phyloP scores from a whole-genome alignment of 1,140 invertebrate species.

The Pogonus chalceus region DNA sequence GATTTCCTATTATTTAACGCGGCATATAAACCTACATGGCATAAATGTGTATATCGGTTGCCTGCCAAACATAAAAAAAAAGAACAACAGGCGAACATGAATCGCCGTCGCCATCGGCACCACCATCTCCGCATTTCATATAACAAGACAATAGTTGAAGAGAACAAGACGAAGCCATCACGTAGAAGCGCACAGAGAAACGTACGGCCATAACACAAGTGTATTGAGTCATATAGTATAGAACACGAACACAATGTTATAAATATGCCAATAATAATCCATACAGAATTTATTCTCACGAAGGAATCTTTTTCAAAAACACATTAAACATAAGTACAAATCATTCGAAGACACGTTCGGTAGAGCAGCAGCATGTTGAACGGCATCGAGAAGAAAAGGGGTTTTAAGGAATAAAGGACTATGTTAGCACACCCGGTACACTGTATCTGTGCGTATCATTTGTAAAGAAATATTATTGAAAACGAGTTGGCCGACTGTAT shows the following conservation, averaged over 20 bases:
- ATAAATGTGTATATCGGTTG: too few species aligned
- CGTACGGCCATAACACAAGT: too few species aligned
- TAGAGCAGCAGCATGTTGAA: not conserved
- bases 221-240: not conserved
- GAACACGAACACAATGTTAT: not conserved
- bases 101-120: too few species aligned
- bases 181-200: too few species aligned
- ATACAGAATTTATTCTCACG: not conserved
- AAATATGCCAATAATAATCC: conserved; percentile 7
- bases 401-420: conserved; percentile 1
- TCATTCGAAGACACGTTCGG: not conserved
- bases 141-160: too few species aligned
- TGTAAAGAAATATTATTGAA: not conserved
- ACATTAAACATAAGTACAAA: conserved; percentile 7
- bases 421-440: not conserved
- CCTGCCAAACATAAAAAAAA: too few species aligned
- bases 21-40: too few species aligned
- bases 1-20: too few species aligned
- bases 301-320: conserved; percentile 6
- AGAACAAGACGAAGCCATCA: too few species aligned
- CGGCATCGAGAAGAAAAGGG: not conserved
- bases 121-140: too few species aligned
- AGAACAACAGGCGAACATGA: too few species aligned
- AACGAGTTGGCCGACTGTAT: not conserved
- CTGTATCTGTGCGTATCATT: not conserved